Percentiles rank a stretch among this genome's conserved stretches.
These are phyloP conservation scores for Hystrix brachyura DNA, from an alignment of 2,113 vertebrate genomes.

Conservation along the genomic window DNA sequence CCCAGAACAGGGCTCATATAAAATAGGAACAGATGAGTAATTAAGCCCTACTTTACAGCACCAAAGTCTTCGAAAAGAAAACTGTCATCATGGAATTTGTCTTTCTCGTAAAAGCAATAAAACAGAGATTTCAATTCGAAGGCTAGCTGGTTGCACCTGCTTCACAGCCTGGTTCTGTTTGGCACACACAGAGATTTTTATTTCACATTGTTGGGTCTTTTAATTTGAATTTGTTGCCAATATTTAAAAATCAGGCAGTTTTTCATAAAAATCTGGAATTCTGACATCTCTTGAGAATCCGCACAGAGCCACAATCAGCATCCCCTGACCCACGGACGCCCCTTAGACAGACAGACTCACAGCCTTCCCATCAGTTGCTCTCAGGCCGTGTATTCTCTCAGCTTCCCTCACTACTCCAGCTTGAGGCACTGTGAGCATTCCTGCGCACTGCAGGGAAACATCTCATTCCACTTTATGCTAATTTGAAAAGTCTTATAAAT, in stretches of 20 bases:
- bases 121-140: conserved; percentile 49
- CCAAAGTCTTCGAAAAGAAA: conserved; percentile 65
- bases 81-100: conserved; percentile 24
- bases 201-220: conserved; percentile 7
- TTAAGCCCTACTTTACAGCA: conserved; percentile 67
- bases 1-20: conserved; percentile 40
- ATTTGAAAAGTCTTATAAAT: conserved; percentile 14
- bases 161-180: background rate
- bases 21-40: conserved; percentile 77
- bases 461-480: background rate
- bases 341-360: background rate
- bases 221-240: conserved; percentile 22
- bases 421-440: background rate
- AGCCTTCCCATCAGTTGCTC: too few relatives aligned
- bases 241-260: conserved; percentile 1
- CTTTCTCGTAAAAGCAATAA: conserved; percentile 50
- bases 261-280: conserved; percentile 52
- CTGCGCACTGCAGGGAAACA: background rate
- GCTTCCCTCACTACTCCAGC: background rate
- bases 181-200: background rate
- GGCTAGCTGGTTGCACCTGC: background rate
- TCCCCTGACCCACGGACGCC: fast-evolving
- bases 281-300: background rate
- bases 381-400: background rate
- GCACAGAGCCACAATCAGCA: background rate